Evolutionary conservation across 2,888 invertebrate species (phyloP).

Genomic region (Ptychoptera albimana): DNA sequence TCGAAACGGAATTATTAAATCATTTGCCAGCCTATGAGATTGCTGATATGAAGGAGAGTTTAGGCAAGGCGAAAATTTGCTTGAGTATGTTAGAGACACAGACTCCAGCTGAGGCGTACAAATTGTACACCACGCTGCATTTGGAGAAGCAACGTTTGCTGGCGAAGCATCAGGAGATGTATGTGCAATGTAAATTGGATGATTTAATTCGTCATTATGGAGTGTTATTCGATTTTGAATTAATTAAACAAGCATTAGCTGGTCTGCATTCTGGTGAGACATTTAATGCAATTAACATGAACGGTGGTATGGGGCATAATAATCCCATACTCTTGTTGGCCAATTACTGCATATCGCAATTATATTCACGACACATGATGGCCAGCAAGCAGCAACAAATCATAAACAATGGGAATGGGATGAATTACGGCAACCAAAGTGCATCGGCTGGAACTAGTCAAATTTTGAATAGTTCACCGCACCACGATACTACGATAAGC

Average conservation of each 20-base stretch:
- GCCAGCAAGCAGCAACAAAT: constrained; percentile 29
- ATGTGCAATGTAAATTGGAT: constrained; percentile 52
- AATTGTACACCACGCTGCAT: constrained; percentile 41
- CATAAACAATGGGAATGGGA: constrained; percentile 32
- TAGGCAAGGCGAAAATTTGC: constrained; percentile 42
- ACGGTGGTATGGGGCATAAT: constrained; percentile 30
- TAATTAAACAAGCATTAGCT: constrained; percentile 47
- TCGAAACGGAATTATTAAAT: constrained; percentile 55
- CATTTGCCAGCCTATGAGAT: constrained; percentile 49
- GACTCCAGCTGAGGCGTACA: constrained; percentile 41
- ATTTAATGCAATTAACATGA: constrained; percentile 9
- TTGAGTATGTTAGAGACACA: constrained; percentile 38
- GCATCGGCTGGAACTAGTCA: constrained; percentile 14
- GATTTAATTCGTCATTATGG: constrained; percentile 50
- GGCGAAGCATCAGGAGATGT: constrained; percentile 53
- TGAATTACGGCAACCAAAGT: constrained; percentile 24
- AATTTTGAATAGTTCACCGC: constrained; percentile 10
- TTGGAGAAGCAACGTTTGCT: constrained; percentile 50
- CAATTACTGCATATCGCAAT: constrained; percentile 60
- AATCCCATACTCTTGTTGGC: constrained; percentile 57
- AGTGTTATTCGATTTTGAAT: constrained; percentile 48
- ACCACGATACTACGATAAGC: constrained; percentile 10
- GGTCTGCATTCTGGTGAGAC: constrained; percentile 39
- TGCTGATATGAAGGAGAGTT: constrained; percentile 44
- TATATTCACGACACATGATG: constrained; percentile 48